Evolutionary conservation across 2,888 invertebrate genomes (phyloP).

Genomic region (Brenthis daphne): DNA sequence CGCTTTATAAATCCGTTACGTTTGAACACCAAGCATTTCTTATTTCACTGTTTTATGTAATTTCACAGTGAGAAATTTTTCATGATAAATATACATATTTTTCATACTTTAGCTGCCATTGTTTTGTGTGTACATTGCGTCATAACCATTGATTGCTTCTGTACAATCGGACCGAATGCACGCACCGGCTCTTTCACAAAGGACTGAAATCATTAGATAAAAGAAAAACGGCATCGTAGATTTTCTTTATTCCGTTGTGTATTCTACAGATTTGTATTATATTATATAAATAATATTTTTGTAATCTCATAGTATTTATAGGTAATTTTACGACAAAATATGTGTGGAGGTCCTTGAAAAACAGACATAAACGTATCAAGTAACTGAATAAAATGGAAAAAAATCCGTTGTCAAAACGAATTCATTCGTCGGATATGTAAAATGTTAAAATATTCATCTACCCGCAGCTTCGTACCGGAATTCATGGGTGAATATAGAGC

Average conservation of each 20-base stretch:
- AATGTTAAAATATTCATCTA: constrained; percentile 80
- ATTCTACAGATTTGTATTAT: constrained; percentile 27
- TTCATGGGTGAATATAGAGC: constrained; percentile 70
- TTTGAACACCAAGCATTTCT: constrained; percentile 14
- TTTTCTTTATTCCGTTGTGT: constrained; percentile 60
- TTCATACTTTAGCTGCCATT: constrained; percentile 24
- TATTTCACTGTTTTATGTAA: constrained; percentile 9
- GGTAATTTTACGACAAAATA: constrained; percentile 25
- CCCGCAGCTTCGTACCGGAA: constrained; percentile 68
- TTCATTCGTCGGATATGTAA: constrained; percentile 78
- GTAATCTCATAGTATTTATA: background rate
- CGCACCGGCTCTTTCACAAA: constrained; percentile 64
- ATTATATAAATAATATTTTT: background rate
- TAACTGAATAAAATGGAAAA: constrained; percentile 69
- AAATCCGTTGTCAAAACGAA: constrained; percentile 66
- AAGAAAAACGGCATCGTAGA: constrained; percentile 65
- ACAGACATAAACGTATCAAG: constrained; percentile 70
- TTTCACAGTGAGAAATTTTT: constrained; percentile 19
- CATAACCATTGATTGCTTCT: constrained; percentile 74
- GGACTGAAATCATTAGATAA: constrained; percentile 72
- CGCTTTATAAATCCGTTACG: constrained; percentile 18
- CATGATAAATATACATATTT: constrained; percentile 26
- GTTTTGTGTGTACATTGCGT: constrained; percentile 43
- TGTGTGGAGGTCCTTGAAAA: constrained; percentile 43
- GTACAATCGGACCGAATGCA: constrained; percentile 63